Evolutionary conservation across 1,140 invertebrate species (phyloP), one percentile per base, ranked within the genome.

Genomic region (Bilobella aurantiaca): DNA sequence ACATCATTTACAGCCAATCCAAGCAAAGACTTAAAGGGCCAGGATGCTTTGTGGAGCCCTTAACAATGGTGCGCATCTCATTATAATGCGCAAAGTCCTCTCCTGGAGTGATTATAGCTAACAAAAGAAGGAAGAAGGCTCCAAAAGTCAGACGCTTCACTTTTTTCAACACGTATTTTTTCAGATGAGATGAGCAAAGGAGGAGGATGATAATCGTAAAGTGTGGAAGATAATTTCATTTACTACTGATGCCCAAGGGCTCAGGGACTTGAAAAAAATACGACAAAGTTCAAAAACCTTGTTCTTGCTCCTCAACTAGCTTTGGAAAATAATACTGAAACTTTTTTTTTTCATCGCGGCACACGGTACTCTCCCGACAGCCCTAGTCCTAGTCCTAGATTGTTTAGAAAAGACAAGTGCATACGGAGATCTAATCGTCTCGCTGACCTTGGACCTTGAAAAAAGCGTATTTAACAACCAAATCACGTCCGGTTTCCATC

Each of bases 141-240:
- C n/a, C n/a, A n/a, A n/a, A n/a, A n/a, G 49, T 5, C 49, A 53
- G 49, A 53, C 49, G 25, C 49, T 53, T 53, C 37, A 53, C 23
- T 53, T 53, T 53, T 14, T 53, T 23, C 49, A 16, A 53, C 3
- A 23, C 49, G n/a, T n/a, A n/a, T 53, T 53, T 23, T 23, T 53
- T 53, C 49, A 12, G 8, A n/a, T 8, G n/a, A 12, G 37, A 42
- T 42, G 37, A 42, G n/a, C 34, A 5, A 23, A 53, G 12, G 8
- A 14, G 23, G 8, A 53, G 12, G 49, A 53, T 53, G 49, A 53
- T 53, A 53, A 53, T 53, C 49, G 49, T 53, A 53, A 53, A 53
- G 49, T 53, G 49, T 53, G 49, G 49, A 53, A 23, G 49, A 53
- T 53, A 53, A 53, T 53, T 53, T 53, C 49, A 53, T 53, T 53